A percentile compares a stretch with the other conserved stretches of the same genome.
Evolutionary conservation across 2,113 vertebrate species (phyloP).

Genomic region (Albula goreensis): DNA sequence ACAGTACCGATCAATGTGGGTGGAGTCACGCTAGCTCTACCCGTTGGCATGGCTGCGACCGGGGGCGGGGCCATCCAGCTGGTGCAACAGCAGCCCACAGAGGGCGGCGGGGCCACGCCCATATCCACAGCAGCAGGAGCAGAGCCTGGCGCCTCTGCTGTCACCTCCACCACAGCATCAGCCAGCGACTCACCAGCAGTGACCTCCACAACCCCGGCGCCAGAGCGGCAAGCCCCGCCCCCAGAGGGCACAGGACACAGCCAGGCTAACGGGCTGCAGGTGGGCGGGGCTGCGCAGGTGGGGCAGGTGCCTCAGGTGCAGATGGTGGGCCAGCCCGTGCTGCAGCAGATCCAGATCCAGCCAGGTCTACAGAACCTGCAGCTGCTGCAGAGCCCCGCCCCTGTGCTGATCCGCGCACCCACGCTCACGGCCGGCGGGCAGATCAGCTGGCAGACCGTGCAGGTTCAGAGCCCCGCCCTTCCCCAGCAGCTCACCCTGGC

Average conservation of each 20-base stretch:
- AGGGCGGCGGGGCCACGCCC: conserved; percentile 79
- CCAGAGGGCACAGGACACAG: conserved; percentile 75
- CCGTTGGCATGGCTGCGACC: conserved; percentile 84
- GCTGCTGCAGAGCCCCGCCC: conserved; percentile 87
- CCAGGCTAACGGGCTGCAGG: conserved; percentile 91
- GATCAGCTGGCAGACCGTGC: conserved; percentile 96
- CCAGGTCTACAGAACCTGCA: conserved; percentile 81
- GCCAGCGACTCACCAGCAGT: conserved; percentile 69
- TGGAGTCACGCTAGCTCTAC: conserved; percentile 91
- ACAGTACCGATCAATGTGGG: conserved; percentile 96
- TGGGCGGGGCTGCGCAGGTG: conserved; percentile 67
- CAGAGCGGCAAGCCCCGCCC: conserved; percentile 69
- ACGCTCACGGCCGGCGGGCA: conserved; percentile 93
- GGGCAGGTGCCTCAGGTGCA: conserved; percentile 91
- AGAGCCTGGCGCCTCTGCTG: conserved; percentile 69
- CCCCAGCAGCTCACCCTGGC: conserved; percentile 92
- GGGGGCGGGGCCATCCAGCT: conserved; percentile 83
- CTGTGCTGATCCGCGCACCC: conserved; percentile 95
- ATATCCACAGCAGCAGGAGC: conserved; percentile 72
- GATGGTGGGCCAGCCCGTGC: conserved; percentile 89
- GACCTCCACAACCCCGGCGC: conserved; percentile 71
- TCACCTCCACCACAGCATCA: conserved; percentile 66
- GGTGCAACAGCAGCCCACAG: conserved; percentile 75
- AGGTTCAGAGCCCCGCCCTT: conserved; percentile 86
- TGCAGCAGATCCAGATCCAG: conserved; percentile 95